Conservation (phyloP, 2,797 vertebrate genomes). For the Uromys caudimaculatus region DNA sequence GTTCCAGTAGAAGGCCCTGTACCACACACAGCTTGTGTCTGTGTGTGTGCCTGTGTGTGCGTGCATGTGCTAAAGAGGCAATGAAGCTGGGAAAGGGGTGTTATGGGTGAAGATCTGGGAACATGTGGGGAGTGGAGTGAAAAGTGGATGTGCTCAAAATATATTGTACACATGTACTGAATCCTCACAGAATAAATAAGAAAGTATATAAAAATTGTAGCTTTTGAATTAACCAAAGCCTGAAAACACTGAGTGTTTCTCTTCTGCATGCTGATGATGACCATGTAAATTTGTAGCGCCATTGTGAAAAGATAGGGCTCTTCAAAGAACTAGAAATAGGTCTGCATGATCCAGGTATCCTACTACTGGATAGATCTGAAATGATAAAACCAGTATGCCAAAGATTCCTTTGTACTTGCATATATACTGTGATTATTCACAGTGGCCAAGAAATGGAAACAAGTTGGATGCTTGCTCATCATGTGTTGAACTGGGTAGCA, state of each 20-base stretch:
- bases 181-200: neutral
- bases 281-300: neutral
- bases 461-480: neutral
- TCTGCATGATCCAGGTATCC: neutral
- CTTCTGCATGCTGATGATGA: neutral
- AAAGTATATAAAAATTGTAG: neutral
- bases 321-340: neutral
- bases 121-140: neutral
- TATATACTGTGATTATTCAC: neutral
- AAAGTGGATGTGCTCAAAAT: neutral
- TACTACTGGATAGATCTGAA: neutral
- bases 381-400: neutral
- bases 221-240: neutral
- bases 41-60: too few species aligned
- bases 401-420: neutral
- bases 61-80: neutral
- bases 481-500: neutral
- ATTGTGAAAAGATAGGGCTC: neutral
- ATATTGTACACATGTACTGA: neutral
- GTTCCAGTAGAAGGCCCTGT: neutral
- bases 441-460: neutral
- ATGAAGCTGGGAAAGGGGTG: neutral
- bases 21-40: neutral
- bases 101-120: neutral
- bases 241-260: neutral